These are phyloP conservation scores for Sminthurinus signatus DNA, from an alignment of 1,140 invertebrate genomes.

Conservation along the genomic window DNA sequence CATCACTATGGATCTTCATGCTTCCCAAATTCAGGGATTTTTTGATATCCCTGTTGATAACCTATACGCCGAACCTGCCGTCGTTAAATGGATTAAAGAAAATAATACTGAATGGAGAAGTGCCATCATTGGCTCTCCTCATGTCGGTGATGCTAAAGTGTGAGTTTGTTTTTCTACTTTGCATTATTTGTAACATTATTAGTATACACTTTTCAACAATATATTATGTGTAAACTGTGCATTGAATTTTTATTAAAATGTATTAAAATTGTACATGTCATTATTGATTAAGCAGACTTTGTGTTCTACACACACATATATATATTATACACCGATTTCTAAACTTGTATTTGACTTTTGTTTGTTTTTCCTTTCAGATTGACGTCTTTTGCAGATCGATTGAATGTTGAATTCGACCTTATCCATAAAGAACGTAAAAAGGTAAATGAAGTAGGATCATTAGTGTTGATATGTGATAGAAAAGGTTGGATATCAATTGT, in stretches of 20 bases:
- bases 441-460: slow-evolving; percentile 95
- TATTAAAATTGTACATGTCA: no score
- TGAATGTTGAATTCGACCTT: slow-evolving; percentile 97
- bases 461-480: slow-evolving; percentile 96
- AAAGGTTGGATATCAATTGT: slow-evolving; percentile 91
- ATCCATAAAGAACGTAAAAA: slow-evolving; percentile 99
- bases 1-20: slow-evolving; percentile 98
- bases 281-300: no score
- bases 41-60: slow-evolving; percentile 99
- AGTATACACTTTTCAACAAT: no score
- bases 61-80: slow-evolving; percentile 95
- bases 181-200: no score
- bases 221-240: no score
- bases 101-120: slow-evolving; percentile 97
- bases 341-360: no score
- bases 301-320: no score
- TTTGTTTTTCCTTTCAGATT: slow-evolving; percentile 56
- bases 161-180: background rate
- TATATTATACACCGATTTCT: no score
- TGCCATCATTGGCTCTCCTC: slow-evolving; percentile 95
- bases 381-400: slow-evolving; percentile 80
- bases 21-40: slow-evolving; percentile 99
- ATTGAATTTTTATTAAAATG: no score
- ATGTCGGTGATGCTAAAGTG: slow-evolving; percentile 97
- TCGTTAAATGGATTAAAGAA: slow-evolving; percentile 97